Base-by-base conservation (phyloP, 2,888 invertebrate genomes). In the Ochropacha duplaris region DNA sequence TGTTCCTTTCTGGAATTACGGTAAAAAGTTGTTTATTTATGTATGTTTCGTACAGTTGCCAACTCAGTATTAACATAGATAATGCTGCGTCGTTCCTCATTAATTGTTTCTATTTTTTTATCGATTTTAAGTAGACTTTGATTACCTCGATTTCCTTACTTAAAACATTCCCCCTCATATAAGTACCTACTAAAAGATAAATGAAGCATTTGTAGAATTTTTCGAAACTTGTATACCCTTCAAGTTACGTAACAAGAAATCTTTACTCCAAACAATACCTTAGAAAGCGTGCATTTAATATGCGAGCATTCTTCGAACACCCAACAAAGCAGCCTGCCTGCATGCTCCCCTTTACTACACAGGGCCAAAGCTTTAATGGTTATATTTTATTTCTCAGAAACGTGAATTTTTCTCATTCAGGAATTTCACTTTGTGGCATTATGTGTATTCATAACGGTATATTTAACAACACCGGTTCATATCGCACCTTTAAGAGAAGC, bases 1-100 rank as follows among this genome's bases (percentile, higher is more conserved):
- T 63, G 64, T 65, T 71, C 61, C 62, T 62, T 73, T 62, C 65
- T 66, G 66, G 66, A 69, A 69, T 70, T 60, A 65, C 66, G 66
- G 65, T 58, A 68, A 71, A 71, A 72, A 72, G 55, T 65, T 57
- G 57, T 39, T 77, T 69, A 72, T 60, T 74, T 75, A 77, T 76
- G 71, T 68, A 78, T 72, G 67, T 58, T 57, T 59, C 52, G 61
- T 61, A 56, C 59, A 56, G 50, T 64, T 61, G 57, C 62, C 59
- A 68, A 62, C 58, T 60, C 51, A 16, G 19, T 26, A 51, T 16
- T 26, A 44, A 44, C 44, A 19, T 44, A 4, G 14, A 44, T n/a
- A 19, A 16, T 44, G 19, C 39, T 44, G 19, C 19, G 19, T 19
- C 16, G 36, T 2, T 36, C n/a, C 4, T 36, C 9, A 5, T 31